Evolutionary conservation across 2,797 vertebrate species (phyloP), one percentile per base, ranked within the genome.

Genomic region (Sibirionetta formosa): DNA sequence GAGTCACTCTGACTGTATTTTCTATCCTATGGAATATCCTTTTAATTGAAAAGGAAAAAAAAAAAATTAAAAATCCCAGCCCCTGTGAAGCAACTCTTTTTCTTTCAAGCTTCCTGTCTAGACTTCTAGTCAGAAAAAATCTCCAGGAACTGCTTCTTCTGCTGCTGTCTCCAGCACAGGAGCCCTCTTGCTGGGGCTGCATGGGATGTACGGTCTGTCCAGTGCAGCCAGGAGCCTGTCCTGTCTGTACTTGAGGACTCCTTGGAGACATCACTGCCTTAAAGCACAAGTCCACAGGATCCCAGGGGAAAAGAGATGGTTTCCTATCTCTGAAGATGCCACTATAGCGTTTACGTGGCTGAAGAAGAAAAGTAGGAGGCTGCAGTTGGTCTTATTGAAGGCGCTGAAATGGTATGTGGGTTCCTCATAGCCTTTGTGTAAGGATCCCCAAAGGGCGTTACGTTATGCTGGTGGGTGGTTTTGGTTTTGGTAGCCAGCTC

Each of bases 31-130:
- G 44, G 83, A 65, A 92, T 88, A 96, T 88, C 88, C 57, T 90
- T 95, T 86, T 83, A 69, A 54, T 58, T 85, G 65, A 84, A 93
- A 82, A 83, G 53, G 36, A 54, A 77, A 81, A 83, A 36, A 92
- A 92, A 89, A 72, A 29, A 2, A 44, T 2, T 42, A 42, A 38
- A 61, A 78, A 60, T 54, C 57, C 61, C 33, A 90, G 53, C n/a
- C 53, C 51, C 51, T 71, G 2, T 40, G 84, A 92, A 91, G 83
- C 71, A 85, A 36, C 33, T 80, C 57, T 66, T 82, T 86, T 95
- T 96, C 90, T 90, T 92, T 80, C 86, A 95, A 90, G 69, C 86
- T 97, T 97, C 96, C 96, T 97, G 96, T 97, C 96, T 97, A 96
- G 96, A 96, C 96, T 89, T 89, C 16, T 57, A 88, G 86, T 78